Percentiles rank a stretch among this genome's conserved stretches.
phyloP scores from a whole-genome alignment of 2,888 invertebrate genomes.

The Timema podura region DNA sequence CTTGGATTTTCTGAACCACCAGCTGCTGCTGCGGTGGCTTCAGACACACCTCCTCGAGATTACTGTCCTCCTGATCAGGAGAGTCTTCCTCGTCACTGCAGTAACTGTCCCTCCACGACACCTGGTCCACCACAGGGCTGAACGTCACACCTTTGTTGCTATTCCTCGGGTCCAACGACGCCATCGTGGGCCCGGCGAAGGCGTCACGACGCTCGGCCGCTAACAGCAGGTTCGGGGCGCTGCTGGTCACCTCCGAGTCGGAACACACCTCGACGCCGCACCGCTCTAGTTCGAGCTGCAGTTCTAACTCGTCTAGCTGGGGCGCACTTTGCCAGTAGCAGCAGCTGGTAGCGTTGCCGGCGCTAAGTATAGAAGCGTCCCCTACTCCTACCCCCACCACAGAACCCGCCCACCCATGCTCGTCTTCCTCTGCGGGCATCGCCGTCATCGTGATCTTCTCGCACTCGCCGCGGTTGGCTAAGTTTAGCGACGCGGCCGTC shows the following conservation, averaged over 20 bases:
- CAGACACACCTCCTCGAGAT: slow-evolving; percentile 25
- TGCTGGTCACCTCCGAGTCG: slow-evolving; percentile 34
- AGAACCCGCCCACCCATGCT: slow-evolving; percentile 35
- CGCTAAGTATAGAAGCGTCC: slow-evolving; percentile 23
- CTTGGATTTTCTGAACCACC: slow-evolving; percentile 22
- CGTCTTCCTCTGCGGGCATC: slow-evolving; percentile 42
- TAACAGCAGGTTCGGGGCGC: slow-evolving; percentile 30
- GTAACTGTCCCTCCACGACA: slow-evolving; percentile 67
- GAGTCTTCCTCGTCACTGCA: slow-evolving; percentile 39
- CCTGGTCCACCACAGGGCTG: slow-evolving; percentile 74
- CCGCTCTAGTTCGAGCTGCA: slow-evolving; percentile 36
- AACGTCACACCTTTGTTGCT: slow-evolving; percentile 63
- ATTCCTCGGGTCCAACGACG: slow-evolving; percentile 29
- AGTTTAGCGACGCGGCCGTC: slow-evolving; percentile 13
- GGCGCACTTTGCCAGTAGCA: slow-evolving; percentile 42
- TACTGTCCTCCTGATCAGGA: slow-evolving; percentile 19
- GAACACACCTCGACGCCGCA: slow-evolving; percentile 28
- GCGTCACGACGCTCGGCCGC: background rate
- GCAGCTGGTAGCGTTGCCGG: slow-evolving; percentile 5
- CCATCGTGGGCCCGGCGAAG: slow-evolving; percentile 28
- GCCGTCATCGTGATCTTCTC: slow-evolving; percentile 37
- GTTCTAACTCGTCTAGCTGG: slow-evolving; percentile 33
- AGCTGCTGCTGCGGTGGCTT: slow-evolving; percentile 27
- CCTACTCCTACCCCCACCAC: slow-evolving; percentile 34
- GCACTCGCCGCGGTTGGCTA: slow-evolving; percentile 19